phyloP scores from a whole-genome alignment of 1,140 invertebrate genomes.

The Lycorma delicatula region DNA sequence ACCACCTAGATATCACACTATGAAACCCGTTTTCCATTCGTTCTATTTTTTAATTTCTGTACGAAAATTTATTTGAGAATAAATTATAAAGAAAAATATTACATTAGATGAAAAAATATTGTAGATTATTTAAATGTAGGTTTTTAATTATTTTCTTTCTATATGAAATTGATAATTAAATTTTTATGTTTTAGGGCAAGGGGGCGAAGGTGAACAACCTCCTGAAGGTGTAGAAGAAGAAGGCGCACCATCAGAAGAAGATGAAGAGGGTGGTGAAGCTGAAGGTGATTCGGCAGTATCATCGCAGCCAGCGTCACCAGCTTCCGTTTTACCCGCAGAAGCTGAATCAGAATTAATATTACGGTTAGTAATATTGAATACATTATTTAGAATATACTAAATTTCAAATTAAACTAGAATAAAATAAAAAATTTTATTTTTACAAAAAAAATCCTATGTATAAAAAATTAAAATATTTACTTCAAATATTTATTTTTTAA shows the following conservation, averaged over 20 bases:
- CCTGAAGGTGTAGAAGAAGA: slow-evolving; percentile 31
- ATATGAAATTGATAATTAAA: not conserved
- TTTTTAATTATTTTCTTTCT: not conserved
- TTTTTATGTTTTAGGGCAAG: slow-evolving; percentile 30
- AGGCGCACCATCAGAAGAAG: slow-evolving; percentile 29
- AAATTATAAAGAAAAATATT: too few species aligned
- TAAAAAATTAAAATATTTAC: not conserved
- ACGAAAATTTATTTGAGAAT: too few species aligned
- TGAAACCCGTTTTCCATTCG: too few species aligned
- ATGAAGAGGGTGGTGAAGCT: slow-evolving; percentile 16
- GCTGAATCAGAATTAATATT: slow-evolving; percentile 18
- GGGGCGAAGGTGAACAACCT: slow-evolving; percentile 33
- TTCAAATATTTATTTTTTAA: too few species aligned
- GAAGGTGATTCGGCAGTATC: slow-evolving; percentile 23
- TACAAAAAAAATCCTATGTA: too few species aligned
- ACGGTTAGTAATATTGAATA: slow-evolving; percentile 2
- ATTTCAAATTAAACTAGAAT: too few species aligned
- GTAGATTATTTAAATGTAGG: too few species aligned
- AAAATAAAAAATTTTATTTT: too few species aligned
- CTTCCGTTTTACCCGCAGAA: slow-evolving; percentile 11
- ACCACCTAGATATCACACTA: too few species aligned
- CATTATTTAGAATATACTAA: not conserved
- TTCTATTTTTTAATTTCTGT: too few species aligned
- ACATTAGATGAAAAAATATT: too few species aligned
- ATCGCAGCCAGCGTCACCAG: slow-evolving; percentile 24